Evolutionary conservation across 2,888 invertebrate genomes (phyloP).

Genomic region (Ornithoptera priamus): DNA sequence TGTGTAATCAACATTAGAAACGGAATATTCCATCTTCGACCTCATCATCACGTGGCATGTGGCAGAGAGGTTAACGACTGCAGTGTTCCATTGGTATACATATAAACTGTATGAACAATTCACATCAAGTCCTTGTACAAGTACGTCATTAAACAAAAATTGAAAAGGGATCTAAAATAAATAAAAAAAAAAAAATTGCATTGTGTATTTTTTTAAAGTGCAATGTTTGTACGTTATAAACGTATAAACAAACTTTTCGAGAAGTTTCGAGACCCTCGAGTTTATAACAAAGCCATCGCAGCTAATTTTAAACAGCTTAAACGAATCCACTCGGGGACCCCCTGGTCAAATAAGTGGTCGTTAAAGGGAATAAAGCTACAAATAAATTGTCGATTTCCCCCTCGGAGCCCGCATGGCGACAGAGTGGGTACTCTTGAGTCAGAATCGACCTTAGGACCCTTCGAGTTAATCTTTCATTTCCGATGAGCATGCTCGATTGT

Average conservation of each 20-base stretch:
- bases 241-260: background rate
- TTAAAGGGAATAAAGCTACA: constrained; percentile 24
- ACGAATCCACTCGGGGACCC: constrained; percentile 21
- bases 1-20: too few relatives aligned
- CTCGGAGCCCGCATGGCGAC: constrained; percentile 23
- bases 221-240: too few relatives aligned
- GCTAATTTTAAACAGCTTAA: constrained; percentile 21
- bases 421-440: constrained; percentile 8
- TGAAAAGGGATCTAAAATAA: too few relatives aligned
- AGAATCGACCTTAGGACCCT: constrained; percentile 29
- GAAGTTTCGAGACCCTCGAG: constrained; percentile 2
- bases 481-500: constrained; percentile 42
- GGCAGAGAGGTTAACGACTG: too few relatives aligned
- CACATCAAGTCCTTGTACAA: too few relatives aligned
- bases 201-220: too few relatives aligned
- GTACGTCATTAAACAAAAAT: too few relatives aligned
- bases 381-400: constrained; percentile 30
- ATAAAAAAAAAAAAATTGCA: too few relatives aligned
- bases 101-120: too few relatives aligned
- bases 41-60: too few relatives aligned
- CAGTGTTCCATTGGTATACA: too few relatives aligned
- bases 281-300: constrained; percentile 18
- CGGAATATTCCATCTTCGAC: too few relatives aligned
- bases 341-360: constrained; percentile 28
- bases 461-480: constrained; percentile 55